Evolutionary conservation across 2,888 invertebrate genomes (phyloP).

Genomic region (Noctuana brunneofusca): DNA sequence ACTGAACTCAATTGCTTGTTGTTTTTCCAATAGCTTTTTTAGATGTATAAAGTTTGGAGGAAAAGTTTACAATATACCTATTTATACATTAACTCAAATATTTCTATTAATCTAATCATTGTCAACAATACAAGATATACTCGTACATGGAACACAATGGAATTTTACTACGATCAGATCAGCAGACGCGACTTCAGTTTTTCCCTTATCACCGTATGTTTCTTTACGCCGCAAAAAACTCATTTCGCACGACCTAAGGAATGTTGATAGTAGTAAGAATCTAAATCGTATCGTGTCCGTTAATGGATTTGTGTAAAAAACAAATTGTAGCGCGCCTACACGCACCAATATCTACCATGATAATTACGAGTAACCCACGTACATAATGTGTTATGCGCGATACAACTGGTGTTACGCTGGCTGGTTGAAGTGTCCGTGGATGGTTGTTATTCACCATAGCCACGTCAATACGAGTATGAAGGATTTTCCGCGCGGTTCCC

Average conservation of each 20-base stretch:
- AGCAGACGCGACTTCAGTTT: not conserved
- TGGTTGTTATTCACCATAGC: conserved; percentile 24
- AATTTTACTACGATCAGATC: not conserved
- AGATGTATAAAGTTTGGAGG: not conserved
- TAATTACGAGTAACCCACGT: conserved; percentile 17
- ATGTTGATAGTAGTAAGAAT: not conserved
- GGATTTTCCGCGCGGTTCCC: conserved; percentile 21
- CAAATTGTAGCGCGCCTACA: conserved; percentile 22
- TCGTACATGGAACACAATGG: no score
- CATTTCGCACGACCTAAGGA: not conserved
- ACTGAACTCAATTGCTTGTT: conserved; percentile 9
- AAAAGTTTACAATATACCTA: no score
- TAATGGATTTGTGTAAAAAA: conserved; percentile 29
- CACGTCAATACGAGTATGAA: not conserved
- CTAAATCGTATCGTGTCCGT: conserved; percentile 8
- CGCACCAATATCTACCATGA: not conserved
- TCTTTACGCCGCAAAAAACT: not conserved
- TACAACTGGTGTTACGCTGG: conserved; percentile 32
- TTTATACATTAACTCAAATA: not conserved
- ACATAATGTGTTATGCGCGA: conserved; percentile 6
- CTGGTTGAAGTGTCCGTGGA: conserved; percentile 9
- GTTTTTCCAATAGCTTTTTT: not conserved
- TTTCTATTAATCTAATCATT: not conserved
- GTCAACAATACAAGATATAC: not conserved
- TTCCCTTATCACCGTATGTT: not conserved